These are phyloP conservation scores for Lasiurus borealis DNA, from an alignment of 2,113 vertebrate genomes.

Conservation along the genomic window DNA sequence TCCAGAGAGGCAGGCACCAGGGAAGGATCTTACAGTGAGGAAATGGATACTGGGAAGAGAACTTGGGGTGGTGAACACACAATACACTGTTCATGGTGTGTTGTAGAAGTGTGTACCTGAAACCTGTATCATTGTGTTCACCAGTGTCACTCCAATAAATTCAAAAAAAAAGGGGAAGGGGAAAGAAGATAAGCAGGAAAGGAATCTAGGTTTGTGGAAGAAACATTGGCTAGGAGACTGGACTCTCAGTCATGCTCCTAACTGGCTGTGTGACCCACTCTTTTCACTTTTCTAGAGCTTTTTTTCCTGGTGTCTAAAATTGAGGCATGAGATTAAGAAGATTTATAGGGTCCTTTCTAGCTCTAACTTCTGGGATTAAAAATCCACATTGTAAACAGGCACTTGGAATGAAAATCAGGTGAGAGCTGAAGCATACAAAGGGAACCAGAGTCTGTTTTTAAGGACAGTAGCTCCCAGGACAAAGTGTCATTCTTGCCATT, in stretches of 20 bases:
- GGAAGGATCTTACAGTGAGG: neutral
- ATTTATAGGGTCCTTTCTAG: neutral
- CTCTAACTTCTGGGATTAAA: neutral
- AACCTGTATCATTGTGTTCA: neutral
- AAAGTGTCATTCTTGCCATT: neutral
- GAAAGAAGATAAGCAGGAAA: neutral
- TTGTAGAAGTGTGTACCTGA: neutral
- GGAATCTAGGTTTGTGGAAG: neutral
- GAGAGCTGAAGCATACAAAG: neutral
- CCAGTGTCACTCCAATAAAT: neutral
- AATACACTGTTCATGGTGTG: neutral
- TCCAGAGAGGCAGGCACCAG: neutral
- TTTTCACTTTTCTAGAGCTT: neutral
- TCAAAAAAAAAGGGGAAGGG: neutral
- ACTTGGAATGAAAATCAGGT: neutral
- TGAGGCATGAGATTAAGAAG: neutral
- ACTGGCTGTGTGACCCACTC: neutral
- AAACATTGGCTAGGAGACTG: neutral
- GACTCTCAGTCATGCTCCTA: neutral
- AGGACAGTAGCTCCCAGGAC: neutral
- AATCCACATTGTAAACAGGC: neutral
- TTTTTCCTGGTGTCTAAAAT: slow-evolving; percentile 23
- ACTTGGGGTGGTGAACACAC: neutral
- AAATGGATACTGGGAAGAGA: neutral
- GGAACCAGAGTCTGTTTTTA: neutral